A percentile compares a stretch with the other conserved stretches of the same genome.
Conservation (phyloP, 2,113 vertebrate genomes). For the Equus przewalskii region DNA sequence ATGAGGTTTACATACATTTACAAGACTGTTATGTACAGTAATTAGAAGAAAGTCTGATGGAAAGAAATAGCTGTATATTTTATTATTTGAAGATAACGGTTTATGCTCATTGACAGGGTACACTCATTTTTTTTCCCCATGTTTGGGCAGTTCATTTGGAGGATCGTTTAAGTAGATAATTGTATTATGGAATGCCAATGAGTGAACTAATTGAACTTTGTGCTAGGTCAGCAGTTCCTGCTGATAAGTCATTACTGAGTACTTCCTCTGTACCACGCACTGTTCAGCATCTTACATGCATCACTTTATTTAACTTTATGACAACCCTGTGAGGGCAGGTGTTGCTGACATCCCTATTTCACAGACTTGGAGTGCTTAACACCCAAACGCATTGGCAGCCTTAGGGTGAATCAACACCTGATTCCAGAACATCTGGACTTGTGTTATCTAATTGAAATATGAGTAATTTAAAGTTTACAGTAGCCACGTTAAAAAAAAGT, state of each 20-base stretch:
- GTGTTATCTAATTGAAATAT: background rate
- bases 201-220: background rate
- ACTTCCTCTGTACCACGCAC: background rate
- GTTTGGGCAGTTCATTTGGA: background rate
- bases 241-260: too few species aligned
- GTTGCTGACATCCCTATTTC: accelerated
- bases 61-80: background rate
- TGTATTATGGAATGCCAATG: accelerated
- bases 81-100: background rate
- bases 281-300: background rate
- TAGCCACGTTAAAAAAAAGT: background rate
- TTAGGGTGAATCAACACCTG: too few species aligned
- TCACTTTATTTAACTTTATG: too few species aligned
- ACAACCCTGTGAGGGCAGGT: accelerated
- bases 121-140: background rate
- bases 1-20: background rate
- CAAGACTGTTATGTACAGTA: too few species aligned
- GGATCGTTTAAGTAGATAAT: background rate
- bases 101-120: background rate
- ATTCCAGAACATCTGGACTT: background rate
- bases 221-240: too few species aligned
- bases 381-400: background rate
- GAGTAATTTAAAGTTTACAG: background rate
- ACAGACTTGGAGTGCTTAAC: background rate
- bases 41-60: background rate